Percentiles rank a stretch among this genome's conserved stretches.
These are phyloP conservation scores for Drosophila peninsularis DNA, from an alignment of 2,888 invertebrate species.

Conservation along the genomic window DNA sequence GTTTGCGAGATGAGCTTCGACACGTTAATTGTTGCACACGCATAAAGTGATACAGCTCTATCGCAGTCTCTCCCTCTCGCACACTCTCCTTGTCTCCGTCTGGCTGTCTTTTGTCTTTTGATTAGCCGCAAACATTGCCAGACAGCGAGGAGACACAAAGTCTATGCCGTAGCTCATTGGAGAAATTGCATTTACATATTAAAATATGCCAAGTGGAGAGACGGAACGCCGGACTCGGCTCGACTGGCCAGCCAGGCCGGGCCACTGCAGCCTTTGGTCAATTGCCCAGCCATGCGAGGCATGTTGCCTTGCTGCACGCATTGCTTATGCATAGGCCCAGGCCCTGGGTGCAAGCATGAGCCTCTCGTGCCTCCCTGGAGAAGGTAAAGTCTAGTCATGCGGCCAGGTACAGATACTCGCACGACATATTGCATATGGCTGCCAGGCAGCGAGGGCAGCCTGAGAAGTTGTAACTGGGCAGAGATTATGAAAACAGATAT, in stretches of 20 bases:
- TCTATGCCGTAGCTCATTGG: conserved; percentile 66
- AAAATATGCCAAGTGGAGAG: conserved; percentile 71
- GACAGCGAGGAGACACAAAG: conserved; percentile 43
- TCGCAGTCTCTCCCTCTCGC: background rate
- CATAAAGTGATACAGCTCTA: conserved; percentile 4
- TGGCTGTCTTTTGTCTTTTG: conserved; percentile 64
- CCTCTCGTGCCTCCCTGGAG: conserved; percentile 49
- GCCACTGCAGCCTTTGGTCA: conserved; percentile 64
- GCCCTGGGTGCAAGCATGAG: conserved; percentile 11
- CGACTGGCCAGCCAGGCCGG: conserved; percentile 20
- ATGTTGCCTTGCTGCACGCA: conserved; percentile 60
- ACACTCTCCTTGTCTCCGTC: background rate
- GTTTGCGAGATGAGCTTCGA: conserved; percentile 25
- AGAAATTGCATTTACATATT: conserved; percentile 80
- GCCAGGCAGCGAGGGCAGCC: conserved; percentile 16
- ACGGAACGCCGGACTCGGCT: conserved; percentile 19
- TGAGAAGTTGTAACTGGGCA: conserved; percentile 18
- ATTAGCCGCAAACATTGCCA: conserved; percentile 67
- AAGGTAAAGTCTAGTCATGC: conserved; percentile 69
- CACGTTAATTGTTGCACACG: conserved; percentile 64
- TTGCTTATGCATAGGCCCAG: conserved; percentile 69
- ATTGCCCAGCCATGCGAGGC: conserved; percentile 64
- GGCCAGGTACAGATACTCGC: conserved; percentile 36
- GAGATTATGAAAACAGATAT: background rate
- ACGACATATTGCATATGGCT: conserved; percentile 40